Evolutionary conservation across 2,113 vertebrate species (phyloP).

Genomic region (Fulica atra): DNA sequence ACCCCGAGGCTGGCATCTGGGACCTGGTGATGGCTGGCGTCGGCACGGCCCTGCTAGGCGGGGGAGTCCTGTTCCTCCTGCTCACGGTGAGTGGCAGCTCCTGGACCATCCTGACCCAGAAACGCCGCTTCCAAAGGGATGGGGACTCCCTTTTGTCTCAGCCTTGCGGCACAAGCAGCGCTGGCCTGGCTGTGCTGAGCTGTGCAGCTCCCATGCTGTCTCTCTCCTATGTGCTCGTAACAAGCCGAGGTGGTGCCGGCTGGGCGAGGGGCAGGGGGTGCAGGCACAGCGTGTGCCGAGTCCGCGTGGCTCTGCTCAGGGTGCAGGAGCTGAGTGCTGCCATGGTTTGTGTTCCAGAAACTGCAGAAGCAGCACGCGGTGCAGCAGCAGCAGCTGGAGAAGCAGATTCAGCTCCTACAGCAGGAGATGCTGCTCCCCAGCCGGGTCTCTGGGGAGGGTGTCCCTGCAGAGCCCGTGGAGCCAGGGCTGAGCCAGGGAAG

Average conservation of each 20-base stretch:
- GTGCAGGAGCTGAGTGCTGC: neutral
- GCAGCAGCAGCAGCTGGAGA: conserved; percentile 75
- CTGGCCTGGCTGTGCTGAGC: neutral
- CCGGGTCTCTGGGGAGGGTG: neutral
- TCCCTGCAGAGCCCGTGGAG: neutral
- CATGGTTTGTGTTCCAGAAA: neutral
- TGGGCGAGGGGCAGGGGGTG: neutral
- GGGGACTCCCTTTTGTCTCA: too few species aligned
- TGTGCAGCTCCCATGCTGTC: rapidly evolving
- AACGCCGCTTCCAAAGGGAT: rapidly evolving
- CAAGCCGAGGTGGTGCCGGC: rapidly evolving
- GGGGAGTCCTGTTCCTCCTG: conserved; percentile 81
- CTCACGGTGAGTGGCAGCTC: conserved; percentile 62
- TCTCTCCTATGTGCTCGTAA: rapidly evolving
- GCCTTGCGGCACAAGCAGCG: rapidly evolving
- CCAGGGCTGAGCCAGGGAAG: neutral
- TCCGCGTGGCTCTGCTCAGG: neutral
- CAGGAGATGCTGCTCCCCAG: neutral
- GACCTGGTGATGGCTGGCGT: conserved; percentile 75
- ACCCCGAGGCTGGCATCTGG: conserved; percentile 68
- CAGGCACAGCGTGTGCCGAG: neutral
- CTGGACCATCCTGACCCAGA: neutral
- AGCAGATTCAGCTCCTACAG: conserved; percentile 73
- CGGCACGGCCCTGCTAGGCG: conserved; percentile 82
- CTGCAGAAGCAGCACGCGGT: conserved; percentile 71